Conservation (phyloP, 2,797 vertebrate genomes). For the Clarias fuscus region DNA sequence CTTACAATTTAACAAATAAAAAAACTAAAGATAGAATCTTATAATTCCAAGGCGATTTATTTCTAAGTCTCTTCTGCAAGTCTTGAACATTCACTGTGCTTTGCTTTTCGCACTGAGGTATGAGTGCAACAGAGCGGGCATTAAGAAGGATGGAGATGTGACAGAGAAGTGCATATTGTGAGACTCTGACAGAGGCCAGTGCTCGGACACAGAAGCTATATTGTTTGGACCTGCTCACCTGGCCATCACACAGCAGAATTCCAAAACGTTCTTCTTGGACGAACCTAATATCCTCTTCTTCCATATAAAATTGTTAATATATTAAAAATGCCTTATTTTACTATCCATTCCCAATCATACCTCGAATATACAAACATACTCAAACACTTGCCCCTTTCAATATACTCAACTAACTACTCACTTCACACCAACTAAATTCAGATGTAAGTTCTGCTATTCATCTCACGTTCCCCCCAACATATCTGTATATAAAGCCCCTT, state of each 20-base stretch:
- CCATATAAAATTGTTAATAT: neutral
- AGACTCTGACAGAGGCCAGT: slow-evolving; percentile 61
- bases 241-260: slow-evolving; percentile 64
- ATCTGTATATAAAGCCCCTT: neutral
- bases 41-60: too few species aligned
- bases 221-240: slow-evolving; percentile 77
- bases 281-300: slow-evolving; percentile 24
- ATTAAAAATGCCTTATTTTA: neutral
- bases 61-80: neutral
- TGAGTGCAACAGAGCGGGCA: slow-evolving; percentile 31
- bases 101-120: neutral
- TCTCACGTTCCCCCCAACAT: neutral
- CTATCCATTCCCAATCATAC: neutral
- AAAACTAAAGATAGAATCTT: too few species aligned
- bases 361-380: neutral
- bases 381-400: too few species aligned
- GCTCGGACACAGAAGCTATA: slow-evolving; percentile 68
- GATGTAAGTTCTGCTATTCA: neutral
- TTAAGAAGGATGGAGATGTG: slow-evolving; percentile 47
- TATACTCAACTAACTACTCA: neutral
- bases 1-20: too few species aligned
- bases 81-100: neutral
- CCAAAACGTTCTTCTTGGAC: slow-evolving; percentile 59
- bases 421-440: neutral
- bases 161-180: slow-evolving; percentile 39